Evolutionary conservation across 1,140 invertebrate genomes (phyloP).

Genomic region (Cheumatopsyche charites): DNA sequence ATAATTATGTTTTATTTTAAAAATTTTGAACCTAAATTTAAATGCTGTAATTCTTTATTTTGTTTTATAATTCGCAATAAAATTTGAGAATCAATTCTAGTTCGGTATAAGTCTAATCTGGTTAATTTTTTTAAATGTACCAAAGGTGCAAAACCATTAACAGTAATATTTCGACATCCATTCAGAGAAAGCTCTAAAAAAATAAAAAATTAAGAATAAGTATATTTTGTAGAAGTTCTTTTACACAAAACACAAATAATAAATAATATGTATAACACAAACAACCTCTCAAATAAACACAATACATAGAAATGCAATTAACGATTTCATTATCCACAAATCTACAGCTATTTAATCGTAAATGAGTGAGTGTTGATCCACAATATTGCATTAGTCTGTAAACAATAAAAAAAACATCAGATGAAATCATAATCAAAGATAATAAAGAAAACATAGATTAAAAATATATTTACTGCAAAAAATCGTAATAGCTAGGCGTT

Average conservation of each 20-base stretch:
- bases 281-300: conserved; percentile 75
- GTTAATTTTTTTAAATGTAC: conserved; percentile 68
- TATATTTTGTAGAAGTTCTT: conserved; percentile 1
- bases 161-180: conserved; percentile 59
- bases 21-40: conserved; percentile 68
- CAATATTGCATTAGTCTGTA: conserved; percentile 71
- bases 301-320: conserved; percentile 66
- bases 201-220: conserved; percentile 34
- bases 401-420: conserved; percentile 44
- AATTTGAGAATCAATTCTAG: conserved; percentile 67
- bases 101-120: conserved; percentile 79
- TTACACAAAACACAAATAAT: neutral
- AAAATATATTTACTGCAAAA: conserved; percentile 62
- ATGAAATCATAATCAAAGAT: conserved; percentile 13
- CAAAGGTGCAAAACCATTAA: conserved; percentile 67
- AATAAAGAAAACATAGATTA: neutral
- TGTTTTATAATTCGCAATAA: conserved; percentile 69
- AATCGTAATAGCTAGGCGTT: conserved; percentile 63
- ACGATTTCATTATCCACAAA: conserved; percentile 73
- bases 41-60: conserved; percentile 72
- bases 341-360: conserved; percentile 76
- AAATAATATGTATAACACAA: conserved; percentile 7
- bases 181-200: conserved; percentile 70
- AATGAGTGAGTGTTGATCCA: conserved; percentile 70
- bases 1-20: neutral